Evolutionary conservation across 2,888 invertebrate genomes (phyloP), one percentile per base, ranked within the genome.

Genomic region (Diarsia mendica): DNA sequence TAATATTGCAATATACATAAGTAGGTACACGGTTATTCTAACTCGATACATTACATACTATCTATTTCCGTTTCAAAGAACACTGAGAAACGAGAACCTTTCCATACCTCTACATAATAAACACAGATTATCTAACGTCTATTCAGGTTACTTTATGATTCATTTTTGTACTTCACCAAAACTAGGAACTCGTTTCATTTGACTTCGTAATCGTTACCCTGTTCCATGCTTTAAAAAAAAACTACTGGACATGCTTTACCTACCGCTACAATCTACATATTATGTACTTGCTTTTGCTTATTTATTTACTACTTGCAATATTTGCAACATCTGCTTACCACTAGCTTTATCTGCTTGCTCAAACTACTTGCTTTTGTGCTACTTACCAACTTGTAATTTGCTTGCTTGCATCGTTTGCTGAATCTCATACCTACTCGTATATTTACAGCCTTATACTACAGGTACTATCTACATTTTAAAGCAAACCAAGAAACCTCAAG

Each of bases 61-160:
- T 74, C 18, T 80, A 58, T 28, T 65, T 77, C 77, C 39, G 65
- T 78, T 80, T 81, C 75, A 75, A 44, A 61, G 65, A 68, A 80
- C 64, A 44, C 33, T 46, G 61, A 67, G 66, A 33, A 55, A n/a
- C n/a, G n/a, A n/a, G n/a, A n/a, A n/a, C n/a, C n/a, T n/a, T n/a
- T n/a, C n/a, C n/a, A n/a, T n/a, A n/a, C n/a, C n/a, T n/a, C n/a
- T n/a, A n/a, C n/a, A n/a, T n/a, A n/a, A n/a, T n/a, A n/a, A n/a
- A 23, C 33, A 80, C 49, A 51, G 63, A 51, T 64, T 49, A 75
- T 74, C 23, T 79, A 53, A 55, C 44, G n/a, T 44, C 53, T 55
- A 18, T 8, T 55, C 33, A 46, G 20, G 33, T 78, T 63, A 46
- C 11, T 18, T 23, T 67, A 49, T 46, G 44, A 64, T 49, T 64